phyloP scores from a whole-genome alignment of 2,113 vertebrate genomes.

The Rhineura floridana region DNA sequence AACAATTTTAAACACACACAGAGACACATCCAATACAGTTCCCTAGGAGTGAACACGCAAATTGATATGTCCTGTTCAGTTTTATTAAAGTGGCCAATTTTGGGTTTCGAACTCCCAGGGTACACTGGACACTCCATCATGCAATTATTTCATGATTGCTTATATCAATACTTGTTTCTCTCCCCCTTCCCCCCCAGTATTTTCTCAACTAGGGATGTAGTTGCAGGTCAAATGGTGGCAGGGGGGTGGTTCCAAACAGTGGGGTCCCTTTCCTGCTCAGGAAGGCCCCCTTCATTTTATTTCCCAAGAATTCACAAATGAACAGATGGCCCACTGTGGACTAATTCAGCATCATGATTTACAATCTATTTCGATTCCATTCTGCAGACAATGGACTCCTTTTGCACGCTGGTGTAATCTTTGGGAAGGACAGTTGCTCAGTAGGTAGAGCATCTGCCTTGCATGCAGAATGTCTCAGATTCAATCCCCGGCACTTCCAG shows the following conservation, averaged over 20 bases:
- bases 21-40: not conserved
- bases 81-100: constrained; percentile 20
- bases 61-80: constrained; percentile 22
- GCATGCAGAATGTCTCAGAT: too few relatives aligned
- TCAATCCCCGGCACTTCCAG: too few relatives aligned
- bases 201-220: not conserved
- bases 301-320: not conserved
- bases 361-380: not conserved
- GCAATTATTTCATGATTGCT: not conserved
- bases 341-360: too few relatives aligned
- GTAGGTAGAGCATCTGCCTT: too few relatives aligned
- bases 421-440: too few relatives aligned
- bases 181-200: not conserved
- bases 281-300: not conserved
- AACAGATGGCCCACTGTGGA: not conserved
- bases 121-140: not conserved
- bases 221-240: not conserved
- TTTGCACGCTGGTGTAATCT: too few relatives aligned
- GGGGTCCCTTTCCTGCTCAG: not conserved
- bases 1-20: not conserved
- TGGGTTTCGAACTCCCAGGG: not conserved
- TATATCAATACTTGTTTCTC: not conserved
- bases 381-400: not conserved
- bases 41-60: not conserved
- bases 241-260: not conserved